A percentile compares a stretch with the other conserved stretches of the same genome.
phyloP scores from a whole-genome alignment of 2,113 vertebrate genomes.

The Mesocricetus auratus region DNA sequence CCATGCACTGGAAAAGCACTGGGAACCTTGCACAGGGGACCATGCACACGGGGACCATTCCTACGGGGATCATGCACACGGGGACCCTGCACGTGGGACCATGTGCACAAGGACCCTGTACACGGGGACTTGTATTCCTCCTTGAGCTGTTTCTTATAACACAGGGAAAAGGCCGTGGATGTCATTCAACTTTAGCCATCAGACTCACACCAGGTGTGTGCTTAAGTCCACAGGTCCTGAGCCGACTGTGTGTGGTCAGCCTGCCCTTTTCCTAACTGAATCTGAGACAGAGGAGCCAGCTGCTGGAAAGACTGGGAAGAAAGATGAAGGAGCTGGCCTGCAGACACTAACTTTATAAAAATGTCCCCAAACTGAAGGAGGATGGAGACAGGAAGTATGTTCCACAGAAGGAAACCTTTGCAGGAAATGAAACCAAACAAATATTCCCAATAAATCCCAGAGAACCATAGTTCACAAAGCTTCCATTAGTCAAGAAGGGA shows the following conservation, averaged over 20 bases:
- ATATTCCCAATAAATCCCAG: background rate
- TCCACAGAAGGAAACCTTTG: background rate
- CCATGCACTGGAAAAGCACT: too few relatives aligned
- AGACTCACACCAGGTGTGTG: background rate
- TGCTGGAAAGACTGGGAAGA: background rate
- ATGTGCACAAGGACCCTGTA: rapidly evolving
- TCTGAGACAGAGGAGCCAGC: background rate
- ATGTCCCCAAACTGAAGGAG: background rate
- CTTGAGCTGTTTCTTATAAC: background rate
- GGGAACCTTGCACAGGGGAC: too few relatives aligned
- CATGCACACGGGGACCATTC: too few relatives aligned
- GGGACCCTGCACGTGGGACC: rapidly evolving
- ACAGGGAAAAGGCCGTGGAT: background rate
- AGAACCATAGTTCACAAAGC: background rate
- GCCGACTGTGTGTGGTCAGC: background rate
- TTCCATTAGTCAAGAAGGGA: background rate
- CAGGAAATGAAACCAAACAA: background rate
- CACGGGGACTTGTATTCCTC: rapidly evolving
- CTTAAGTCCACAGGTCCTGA: background rate
- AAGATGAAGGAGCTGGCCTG: background rate
- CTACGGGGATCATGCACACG: too few relatives aligned
- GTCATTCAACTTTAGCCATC: background rate
- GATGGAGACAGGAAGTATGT: background rate
- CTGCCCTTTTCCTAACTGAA: background rate
- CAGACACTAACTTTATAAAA: too few relatives aligned